Evolutionary conservation across 1,140 invertebrate species (phyloP), one percentile per base, ranked within the genome.

Genomic region (Adoxophyes honmai): DNA sequence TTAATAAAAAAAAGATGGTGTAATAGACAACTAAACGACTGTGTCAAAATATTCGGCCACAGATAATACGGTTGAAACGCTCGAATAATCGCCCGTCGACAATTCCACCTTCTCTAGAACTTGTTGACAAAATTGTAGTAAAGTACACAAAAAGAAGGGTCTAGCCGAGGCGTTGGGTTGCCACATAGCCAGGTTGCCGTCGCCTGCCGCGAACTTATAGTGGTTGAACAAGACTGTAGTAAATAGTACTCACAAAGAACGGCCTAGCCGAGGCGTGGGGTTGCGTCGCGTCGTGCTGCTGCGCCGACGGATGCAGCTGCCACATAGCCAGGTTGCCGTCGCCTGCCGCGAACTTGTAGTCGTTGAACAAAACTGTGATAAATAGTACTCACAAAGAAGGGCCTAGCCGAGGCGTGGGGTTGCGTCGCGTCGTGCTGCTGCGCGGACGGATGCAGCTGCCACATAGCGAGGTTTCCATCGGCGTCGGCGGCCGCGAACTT

Each of bases 401-500:
- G 97, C 72, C 97, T 92, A 60, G 94, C 95, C 57, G 94, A 93
- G 73, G 94, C 94, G 7, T 81, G 76, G 51, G 78, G 42, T 54
- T 83, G 75, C 18, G 60, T 59, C 51, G 42, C 53, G 48, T 66
- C 62, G 21, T 66, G 61, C 56, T 69, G 77, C 48, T 73, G 16
- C 59, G 94, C 93, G 57, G 95, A 92, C 42, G 97, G 93, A 21
- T 97, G 96, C 57, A 97, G 95, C 92, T 99, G 97, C 92, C 98
- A 98, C 48, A 99, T 90, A 75, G 96, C 97, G 1, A 99, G 88
- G 81, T 96, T 96, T 37, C 96, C 96, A 79, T 97, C 96, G 1
- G 95, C 95, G 88, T 99, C 98, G 18, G 96, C 95, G 0, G 98
- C 96, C 15, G 98, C 98, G 82, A 99, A 99, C 92, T 99, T 99